Percentiles rank a stretch among this genome's conserved stretches.
These are phyloP conservation scores for Karalla daura DNA, from an alignment of 2,797 vertebrate genomes.

Conservation along the genomic window DNA sequence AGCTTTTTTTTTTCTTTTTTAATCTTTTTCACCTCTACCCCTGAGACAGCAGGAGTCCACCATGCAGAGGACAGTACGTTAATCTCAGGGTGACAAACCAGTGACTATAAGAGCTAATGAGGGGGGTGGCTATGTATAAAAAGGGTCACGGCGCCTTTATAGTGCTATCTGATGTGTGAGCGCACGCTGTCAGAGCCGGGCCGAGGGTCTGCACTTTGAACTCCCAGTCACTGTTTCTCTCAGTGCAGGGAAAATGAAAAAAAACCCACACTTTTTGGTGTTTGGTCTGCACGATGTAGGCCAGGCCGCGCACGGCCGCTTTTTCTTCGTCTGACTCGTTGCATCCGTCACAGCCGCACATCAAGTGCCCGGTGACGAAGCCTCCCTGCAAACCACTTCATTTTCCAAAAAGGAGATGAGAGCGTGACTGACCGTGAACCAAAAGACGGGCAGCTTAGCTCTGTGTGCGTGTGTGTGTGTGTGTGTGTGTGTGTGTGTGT, in stretches of 20 bases:
- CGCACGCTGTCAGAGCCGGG: neutral
- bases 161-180: constrained; percentile 4
- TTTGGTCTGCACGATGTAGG: constrained; percentile 1
- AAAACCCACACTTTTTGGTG: too few species aligned
- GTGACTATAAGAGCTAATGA: neutral
- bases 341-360: constrained; percentile 18
- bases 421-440: constrained; percentile 53
- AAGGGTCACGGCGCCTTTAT: neutral
- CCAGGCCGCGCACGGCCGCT: constrained; percentile 18
- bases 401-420: constrained; percentile 36
- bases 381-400: constrained; percentile 31
- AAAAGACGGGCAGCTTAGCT: constrained; percentile 38
- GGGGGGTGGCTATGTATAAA: neutral
- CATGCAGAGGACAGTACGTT: neutral
- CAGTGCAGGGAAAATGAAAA: neutral
- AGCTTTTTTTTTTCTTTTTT: too few species aligned
- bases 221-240: constrained; percentile 12
- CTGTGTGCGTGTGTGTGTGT: too few species aligned
- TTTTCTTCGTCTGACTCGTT: constrained; percentile 4
- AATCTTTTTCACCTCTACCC: neutral
- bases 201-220: neutral
- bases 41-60: neutral
- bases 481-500: too few species aligned
- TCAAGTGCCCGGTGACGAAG: constrained; percentile 4
- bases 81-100: neutral